A percentile compares a stretch with the other conserved stretches of the same genome.
These are phyloP conservation scores for Metopia argyrocephala DNA, from an alignment of 2,888 invertebrate genomes.

Conservation along the genomic window DNA sequence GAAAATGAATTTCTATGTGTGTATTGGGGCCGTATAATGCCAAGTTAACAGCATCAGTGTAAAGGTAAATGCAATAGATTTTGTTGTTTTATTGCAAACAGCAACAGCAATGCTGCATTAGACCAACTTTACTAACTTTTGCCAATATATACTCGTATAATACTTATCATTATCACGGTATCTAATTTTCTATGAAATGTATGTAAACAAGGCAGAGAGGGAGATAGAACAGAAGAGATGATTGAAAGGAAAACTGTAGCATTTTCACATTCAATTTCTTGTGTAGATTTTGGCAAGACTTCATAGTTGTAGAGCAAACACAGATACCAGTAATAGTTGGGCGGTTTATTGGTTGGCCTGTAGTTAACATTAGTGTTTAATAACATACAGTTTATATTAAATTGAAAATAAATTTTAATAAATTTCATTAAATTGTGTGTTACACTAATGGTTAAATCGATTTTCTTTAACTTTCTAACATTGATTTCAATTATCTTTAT, in stretches of 20 bases:
- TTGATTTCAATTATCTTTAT: neutral
- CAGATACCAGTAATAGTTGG: too few species aligned
- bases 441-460: neutral
- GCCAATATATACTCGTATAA: neutral
- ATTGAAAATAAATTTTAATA: neutral
- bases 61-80: neutral
- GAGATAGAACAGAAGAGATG: neutral
- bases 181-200: too few species aligned
- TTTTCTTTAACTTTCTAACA: neutral
- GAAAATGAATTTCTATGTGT: neutral
- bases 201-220: neutral
- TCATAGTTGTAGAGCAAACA: too few species aligned
- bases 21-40: too few species aligned
- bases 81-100: neutral
- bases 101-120: neutral
- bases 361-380: neutral
- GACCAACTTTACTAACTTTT: neutral
- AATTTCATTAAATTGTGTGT: neutral
- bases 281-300: neutral
- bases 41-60: neutral
- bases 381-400: neutral
- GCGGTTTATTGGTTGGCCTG: too few species aligned
- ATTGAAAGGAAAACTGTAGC: neutral
- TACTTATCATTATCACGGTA: too few species aligned
- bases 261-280: too few species aligned